Percentiles rank a stretch among this genome's conserved stretches.
These are phyloP conservation scores for Pygmarrhopalites habei DNA, from an alignment of 1,140 invertebrate species.

Conservation along the genomic window DNA sequence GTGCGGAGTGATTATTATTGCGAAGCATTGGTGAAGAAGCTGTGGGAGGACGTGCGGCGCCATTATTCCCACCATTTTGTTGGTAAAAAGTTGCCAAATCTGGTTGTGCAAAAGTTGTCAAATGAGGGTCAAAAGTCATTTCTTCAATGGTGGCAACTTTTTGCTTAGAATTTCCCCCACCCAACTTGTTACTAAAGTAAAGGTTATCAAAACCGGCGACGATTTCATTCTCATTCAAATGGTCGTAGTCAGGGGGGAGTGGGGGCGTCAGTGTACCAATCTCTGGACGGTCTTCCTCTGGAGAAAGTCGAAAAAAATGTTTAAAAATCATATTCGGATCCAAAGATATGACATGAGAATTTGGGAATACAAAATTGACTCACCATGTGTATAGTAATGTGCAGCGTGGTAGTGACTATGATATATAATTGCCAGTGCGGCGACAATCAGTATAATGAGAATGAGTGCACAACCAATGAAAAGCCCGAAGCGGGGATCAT, in stretches of 20 bases:
- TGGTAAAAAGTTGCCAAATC: not conserved
- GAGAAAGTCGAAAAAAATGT: too few species aligned
- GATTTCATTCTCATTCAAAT: conserved; percentile 15
- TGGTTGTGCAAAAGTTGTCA: conserved; percentile 4
- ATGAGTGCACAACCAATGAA: conserved; percentile 43
- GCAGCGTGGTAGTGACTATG: conserved; percentile 56
- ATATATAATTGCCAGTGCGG: conserved; percentile 41
- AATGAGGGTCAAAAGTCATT: conserved; percentile 17
- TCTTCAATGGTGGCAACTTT: conserved; percentile 36
- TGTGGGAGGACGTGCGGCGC: not conserved
- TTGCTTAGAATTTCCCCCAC: conserved; percentile 14
- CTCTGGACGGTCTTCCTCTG: conserved; percentile 42
- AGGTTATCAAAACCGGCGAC: conserved; percentile 25
- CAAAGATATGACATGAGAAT: too few species aligned
- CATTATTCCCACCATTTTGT: not conserved
- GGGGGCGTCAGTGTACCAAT: conserved; percentile 23
- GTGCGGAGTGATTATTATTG: not conserved
- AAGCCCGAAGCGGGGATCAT: conserved; percentile 40
- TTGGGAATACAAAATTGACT: too few species aligned
- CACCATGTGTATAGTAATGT: conserved; percentile 65
- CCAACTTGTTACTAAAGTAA: conserved; percentile 17
- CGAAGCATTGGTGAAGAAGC: not conserved
- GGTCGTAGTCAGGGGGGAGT: conserved; percentile 26
- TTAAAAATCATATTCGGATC: too few species aligned
- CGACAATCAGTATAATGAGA: conserved; percentile 41